These are phyloP conservation scores for Mimachlamys varia DNA, from an alignment of 2,888 invertebrate species.

Conservation along the genomic window DNA sequence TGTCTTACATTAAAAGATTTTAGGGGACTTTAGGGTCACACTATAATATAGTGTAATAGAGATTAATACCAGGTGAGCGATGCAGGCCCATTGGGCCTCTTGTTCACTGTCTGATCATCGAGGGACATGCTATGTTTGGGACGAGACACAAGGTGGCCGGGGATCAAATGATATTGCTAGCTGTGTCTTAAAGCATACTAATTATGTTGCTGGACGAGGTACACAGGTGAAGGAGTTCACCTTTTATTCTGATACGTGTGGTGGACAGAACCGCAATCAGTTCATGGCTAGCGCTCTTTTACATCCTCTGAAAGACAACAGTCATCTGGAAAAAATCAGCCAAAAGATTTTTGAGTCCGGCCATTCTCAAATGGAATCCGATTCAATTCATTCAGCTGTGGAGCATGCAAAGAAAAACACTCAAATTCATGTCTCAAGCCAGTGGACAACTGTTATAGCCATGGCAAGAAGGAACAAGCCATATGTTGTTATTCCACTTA, in stretches of 20 bases:
- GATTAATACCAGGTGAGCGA: no score
- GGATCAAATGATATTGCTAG: constrained; percentile 52
- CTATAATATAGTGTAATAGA: no score
- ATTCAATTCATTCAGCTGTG: constrained; percentile 38
- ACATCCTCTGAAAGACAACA: no score
- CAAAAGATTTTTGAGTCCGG: no score
- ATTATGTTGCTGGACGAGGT: constrained; percentile 37
- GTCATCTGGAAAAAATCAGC: no score
- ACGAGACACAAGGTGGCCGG: constrained; percentile 49
- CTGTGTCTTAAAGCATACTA: constrained; percentile 47
- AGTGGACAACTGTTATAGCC: no score
- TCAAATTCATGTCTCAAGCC: constrained; percentile 10
- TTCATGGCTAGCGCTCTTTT: constrained; percentile 51
- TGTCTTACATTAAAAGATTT: no score
- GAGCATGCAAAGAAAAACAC: constrained; percentile 36
- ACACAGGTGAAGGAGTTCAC: constrained; percentile 39
- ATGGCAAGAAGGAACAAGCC: constrained; percentile 37
- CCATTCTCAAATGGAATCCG: constrained; percentile 41
- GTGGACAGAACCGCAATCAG: constrained; percentile 53
- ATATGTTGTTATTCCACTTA: constrained; percentile 39
- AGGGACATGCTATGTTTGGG: no score
- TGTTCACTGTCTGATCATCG: neutral
- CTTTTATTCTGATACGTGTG: constrained; percentile 51
- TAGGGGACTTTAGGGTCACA: no score
- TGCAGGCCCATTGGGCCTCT: no score